A percentile compares a stretch with the other conserved stretches of the same genome.
These are phyloP conservation scores for Chironomus tepperi DNA, from an alignment of 1,140 invertebrate species.

Conservation along the genomic window DNA sequence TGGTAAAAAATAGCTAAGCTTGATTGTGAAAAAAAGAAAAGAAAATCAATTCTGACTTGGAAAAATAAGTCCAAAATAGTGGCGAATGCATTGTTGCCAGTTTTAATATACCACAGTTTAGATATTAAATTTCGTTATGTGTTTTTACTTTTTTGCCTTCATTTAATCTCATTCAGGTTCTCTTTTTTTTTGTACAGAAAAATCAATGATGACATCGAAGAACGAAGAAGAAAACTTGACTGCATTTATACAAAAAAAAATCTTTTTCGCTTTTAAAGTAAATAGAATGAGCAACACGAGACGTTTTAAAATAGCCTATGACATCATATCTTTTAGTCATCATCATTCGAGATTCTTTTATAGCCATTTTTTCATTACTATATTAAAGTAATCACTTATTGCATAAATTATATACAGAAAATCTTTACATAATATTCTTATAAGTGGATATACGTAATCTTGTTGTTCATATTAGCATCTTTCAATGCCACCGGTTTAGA, in stretches of 20 bases:
- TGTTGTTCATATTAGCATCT: too few species aligned
- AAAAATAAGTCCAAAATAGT: background rate
- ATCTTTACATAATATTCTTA: too few species aligned
- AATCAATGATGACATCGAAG: background rate
- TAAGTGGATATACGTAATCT: too few species aligned
- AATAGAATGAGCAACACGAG: background rate
- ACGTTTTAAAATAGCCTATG: background rate
- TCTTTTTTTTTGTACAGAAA: background rate
- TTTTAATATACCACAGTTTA: background rate
- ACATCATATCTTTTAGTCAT: background rate
- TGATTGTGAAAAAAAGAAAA: background rate
- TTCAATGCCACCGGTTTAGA: too few species aligned
- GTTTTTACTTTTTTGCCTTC: background rate
- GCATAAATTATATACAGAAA: background rate
- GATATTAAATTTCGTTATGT: slow-evolving; percentile 1
- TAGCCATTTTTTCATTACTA: too few species aligned
- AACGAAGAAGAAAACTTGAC: background rate
- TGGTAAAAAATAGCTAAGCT: background rate
- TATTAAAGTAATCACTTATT: background rate
- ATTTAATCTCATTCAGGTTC: background rate
- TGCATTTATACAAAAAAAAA: background rate
- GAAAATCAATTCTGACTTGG: background rate
- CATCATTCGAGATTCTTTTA: background rate
- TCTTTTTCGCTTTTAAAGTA: background rate
- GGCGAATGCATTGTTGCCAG: background rate